Evolutionary conservation across 1,140 invertebrate genomes (phyloP).

Genomic region (Leptoteleia sp.): DNA sequence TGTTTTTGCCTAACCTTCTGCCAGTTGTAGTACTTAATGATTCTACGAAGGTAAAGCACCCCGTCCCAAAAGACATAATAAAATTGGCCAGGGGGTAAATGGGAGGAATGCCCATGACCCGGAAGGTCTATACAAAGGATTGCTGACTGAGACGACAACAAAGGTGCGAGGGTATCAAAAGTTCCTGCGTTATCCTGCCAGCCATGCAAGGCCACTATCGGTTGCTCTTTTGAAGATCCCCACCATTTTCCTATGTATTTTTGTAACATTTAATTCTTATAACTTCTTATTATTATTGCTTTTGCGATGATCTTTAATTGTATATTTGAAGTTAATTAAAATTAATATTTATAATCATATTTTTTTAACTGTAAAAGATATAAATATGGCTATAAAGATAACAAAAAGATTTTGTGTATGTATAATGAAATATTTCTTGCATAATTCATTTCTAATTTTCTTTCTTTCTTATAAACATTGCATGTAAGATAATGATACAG

Average conservation of each 20-base stretch:
- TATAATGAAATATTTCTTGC: too few species aligned
- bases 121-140: conserved; percentile 89
- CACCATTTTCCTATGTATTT: conserved; percentile 86
- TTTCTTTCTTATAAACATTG: too few species aligned
- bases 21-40: conserved; percentile 52
- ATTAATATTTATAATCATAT: background rate
- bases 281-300: background rate
- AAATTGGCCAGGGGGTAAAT: conserved; percentile 86
- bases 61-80: conserved; percentile 92
- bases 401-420: too few species aligned
- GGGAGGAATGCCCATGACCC: conserved; percentile 87
- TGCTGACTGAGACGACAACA: conserved; percentile 80
- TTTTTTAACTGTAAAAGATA: too few species aligned
- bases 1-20: conserved; percentile 38
- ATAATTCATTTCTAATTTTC: too few species aligned
- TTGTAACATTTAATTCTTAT: conserved; percentile 10
- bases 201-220: conserved; percentile 91
- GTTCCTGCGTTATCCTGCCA: conserved; percentile 71
- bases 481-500: too few species aligned
- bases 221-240: conserved; percentile 86
- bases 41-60: conserved; percentile 85
- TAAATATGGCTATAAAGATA: too few species aligned
- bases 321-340: background rate
- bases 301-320: background rate
- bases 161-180: too few species aligned